These are phyloP conservation scores for Falco punctatus DNA, from an alignment of 2,113 vertebrate genomes.

Conservation along the genomic window DNA sequence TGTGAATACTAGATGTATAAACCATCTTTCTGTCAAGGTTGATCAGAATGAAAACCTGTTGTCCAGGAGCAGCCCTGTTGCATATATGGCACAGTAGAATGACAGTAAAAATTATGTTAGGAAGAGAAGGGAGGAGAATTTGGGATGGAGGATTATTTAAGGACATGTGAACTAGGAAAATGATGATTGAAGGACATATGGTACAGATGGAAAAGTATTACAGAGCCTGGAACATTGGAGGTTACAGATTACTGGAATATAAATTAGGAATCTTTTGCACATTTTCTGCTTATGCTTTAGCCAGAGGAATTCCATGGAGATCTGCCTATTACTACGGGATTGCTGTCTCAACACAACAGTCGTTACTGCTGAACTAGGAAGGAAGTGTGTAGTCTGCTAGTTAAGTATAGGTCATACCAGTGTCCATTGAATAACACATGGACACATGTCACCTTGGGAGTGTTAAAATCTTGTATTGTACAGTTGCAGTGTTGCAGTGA, in stretches of 20 bases:
- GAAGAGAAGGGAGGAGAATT: neutral
- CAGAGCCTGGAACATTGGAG: neutral
- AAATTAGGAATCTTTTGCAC: neutral
- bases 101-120: neutral
- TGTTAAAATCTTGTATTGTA: neutral
- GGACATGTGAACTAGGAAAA: neutral
- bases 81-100: neutral
- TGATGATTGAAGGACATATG: neutral
- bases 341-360: conserved; percentile 54
- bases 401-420: neutral
- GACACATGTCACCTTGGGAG: neutral
- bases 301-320: conserved; percentile 38
- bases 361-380: conserved; percentile 28
- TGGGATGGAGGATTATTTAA: neutral
- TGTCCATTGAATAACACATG: conserved; percentile 37
- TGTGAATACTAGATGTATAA: conserved; percentile 38
- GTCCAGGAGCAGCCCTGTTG: neutral
- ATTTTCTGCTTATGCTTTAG: conserved; percentile 39
- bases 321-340: neutral
- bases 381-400: conserved; percentile 1
- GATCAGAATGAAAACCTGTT: conserved; percentile 30
- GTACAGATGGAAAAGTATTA: neutral
- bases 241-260: conserved; percentile 12
- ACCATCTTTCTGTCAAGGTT: conserved; percentile 55
- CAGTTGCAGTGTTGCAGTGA: neutral